phyloP scores from a whole-genome alignment of 2,888 invertebrate genomes.

The Heliconius ismenius region DNA sequence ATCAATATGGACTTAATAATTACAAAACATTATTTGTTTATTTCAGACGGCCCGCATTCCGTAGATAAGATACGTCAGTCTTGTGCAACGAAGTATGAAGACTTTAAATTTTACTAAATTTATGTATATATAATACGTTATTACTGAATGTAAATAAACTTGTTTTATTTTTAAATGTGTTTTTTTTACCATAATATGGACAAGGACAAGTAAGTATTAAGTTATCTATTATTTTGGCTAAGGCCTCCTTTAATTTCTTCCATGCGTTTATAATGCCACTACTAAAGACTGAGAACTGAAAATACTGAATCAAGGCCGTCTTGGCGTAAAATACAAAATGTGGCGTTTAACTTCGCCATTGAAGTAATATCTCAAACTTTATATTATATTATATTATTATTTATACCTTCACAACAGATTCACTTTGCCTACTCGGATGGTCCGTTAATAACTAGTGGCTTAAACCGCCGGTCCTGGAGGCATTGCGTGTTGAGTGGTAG shows the following conservation, averaged over 20 bases:
- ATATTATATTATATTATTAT: too few relatives aligned
- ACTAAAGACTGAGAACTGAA: not conserved
- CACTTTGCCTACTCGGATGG: too few relatives aligned
- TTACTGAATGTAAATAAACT: not conserved
- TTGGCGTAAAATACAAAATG: not conserved
- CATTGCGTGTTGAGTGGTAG: too few relatives aligned
- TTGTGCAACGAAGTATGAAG: conserved; percentile 49
- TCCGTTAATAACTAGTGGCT: too few relatives aligned
- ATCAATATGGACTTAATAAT: not conserved
- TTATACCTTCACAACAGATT: too few relatives aligned
- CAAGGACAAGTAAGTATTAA: too few relatives aligned
- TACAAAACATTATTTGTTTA: conserved; percentile 18
- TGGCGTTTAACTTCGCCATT: not conserved
- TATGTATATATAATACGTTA: too few relatives aligned
- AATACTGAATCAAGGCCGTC: not conserved
- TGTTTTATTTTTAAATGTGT: not conserved
- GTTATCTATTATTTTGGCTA: too few relatives aligned
- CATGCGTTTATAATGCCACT: not conserved
- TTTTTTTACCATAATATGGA: too few relatives aligned
- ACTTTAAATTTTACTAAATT: conserved; percentile 52
- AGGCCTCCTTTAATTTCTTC: not conserved
- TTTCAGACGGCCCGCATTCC: conserved; percentile 57
- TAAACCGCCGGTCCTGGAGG: too few relatives aligned
- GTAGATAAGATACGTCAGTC: conserved; percentile 52
- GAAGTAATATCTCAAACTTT: not conserved